Evolutionary conservation across 2,113 vertebrate species (phyloP), one percentile per base, ranked within the genome.

Genomic region (Alectura lathami): DNA sequence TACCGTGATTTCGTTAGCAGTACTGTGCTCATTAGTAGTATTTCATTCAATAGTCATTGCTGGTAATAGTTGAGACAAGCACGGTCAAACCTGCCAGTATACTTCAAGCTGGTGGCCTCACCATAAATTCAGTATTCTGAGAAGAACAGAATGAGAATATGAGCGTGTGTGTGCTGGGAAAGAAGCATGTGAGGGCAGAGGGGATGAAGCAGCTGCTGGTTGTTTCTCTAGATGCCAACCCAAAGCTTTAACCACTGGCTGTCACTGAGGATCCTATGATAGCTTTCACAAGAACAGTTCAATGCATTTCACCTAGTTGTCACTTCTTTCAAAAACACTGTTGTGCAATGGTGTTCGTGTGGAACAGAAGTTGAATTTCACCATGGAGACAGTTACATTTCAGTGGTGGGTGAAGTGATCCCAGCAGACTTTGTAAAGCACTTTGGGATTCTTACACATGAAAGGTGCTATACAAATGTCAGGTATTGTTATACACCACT

Each of bases 401-500:
- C 91, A 94, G 70, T 38, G 82, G 59, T 69, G 91, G 89, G 68
- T 79, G 63, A 95, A 92, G 63, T 91, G 91, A 95, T 89, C 73
- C 88, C 70, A 94, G 86, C 66, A 89, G 75, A 92, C 68, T 97
- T 75, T 43, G 72, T 42, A 50, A 74, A 89, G 67, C 73, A 91
- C 86, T 96, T 89, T 38, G 67, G 91, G 79, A 95, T 96, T 87
- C 93, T 95, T 92, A 84, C 62, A 96, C 91, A 93, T 95, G 82
- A 96, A 96, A 97, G 82, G 85, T 79, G 70, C 92, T 96, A 67
- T 77, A 92, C 92, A 93, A 84, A 84, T 85, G 94, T 89, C 94
- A 95, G 87, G 88, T 95, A 83, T 92, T 94, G 95, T 97, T 96
- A 97, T 56, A 96, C 17, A 91, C 86, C 89, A 96, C 83, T 97